phyloP scores from a whole-genome alignment of 2,113 vertebrate species.

The Rhombomys opimus region DNA sequence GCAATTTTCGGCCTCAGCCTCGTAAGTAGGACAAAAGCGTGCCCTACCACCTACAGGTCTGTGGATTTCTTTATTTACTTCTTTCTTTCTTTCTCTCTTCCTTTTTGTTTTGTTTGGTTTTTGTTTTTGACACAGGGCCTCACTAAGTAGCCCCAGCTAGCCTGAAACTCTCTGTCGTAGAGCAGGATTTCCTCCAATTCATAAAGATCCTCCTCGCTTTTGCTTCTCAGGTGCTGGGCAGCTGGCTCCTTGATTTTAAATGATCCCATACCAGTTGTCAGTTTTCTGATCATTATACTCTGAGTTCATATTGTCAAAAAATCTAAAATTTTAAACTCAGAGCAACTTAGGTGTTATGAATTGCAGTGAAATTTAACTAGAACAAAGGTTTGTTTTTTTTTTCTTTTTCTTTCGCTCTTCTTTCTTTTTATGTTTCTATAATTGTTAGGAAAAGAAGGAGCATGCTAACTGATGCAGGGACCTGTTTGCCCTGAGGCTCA shows the following conservation, averaged over 20 bases:
- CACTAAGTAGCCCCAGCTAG: background rate
- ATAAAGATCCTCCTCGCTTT: background rate
- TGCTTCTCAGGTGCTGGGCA: background rate
- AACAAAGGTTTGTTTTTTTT: background rate
- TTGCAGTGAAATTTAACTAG: constrained; percentile 10
- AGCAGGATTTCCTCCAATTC: background rate
- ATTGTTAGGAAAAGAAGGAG: constrained; percentile 35
- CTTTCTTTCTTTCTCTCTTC: too few relatives aligned
- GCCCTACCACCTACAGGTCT: background rate
- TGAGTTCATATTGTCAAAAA: constrained; percentile 13
- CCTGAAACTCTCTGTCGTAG: background rate
- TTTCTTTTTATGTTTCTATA: background rate
- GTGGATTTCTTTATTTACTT: too few relatives aligned
- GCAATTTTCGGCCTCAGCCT: background rate
- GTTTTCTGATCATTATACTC: background rate
- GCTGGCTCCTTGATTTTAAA: constrained; percentile 26
- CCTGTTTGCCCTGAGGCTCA: background rate
- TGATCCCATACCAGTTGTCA: background rate
- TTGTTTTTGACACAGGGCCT: background rate
- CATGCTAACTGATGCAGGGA: background rate
- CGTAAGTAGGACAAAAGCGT: background rate
- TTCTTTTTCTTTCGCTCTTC: background rate
- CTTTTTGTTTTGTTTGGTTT: background rate
- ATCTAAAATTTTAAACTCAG: constrained; percentile 5
- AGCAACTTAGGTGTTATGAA: background rate